These are phyloP conservation scores for Sycophila sp. DNA, from an alignment of 1,140 invertebrate genomes.

Conservation along the genomic window DNA sequence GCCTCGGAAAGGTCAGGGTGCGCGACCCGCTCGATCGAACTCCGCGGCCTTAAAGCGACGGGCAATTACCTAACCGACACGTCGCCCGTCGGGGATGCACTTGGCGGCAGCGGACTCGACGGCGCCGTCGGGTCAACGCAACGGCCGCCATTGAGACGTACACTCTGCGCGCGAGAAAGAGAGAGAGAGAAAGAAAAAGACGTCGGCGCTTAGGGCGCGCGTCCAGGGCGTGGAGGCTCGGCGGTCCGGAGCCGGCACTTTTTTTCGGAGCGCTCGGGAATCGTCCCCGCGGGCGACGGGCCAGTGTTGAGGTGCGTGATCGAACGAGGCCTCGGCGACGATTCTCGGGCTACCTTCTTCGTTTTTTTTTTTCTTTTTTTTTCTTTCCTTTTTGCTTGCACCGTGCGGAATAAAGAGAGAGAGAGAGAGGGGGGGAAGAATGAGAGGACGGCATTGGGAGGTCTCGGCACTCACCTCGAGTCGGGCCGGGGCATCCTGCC, in stretches of 20 bases:
- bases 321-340: neutral
- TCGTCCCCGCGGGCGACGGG: neutral
- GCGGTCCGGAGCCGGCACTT: neutral
- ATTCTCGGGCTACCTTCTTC: no score
- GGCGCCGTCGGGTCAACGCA: neutral
- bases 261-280: neutral
- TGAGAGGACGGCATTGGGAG: neutral
- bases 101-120: neutral
- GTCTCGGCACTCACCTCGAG: constrained; percentile 54
- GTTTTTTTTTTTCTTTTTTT: no score
- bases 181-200: neutral
- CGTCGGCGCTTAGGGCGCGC: neutral
- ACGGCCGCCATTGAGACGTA: constrained; percentile 20
- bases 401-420: neutral
- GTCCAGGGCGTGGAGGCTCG: neutral
- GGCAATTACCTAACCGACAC: neutral
- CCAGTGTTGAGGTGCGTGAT: neutral
- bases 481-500: constrained; percentile 62
- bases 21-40: neutral
- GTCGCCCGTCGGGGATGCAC: neutral
- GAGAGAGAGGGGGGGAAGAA: neutral
- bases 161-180: neutral
- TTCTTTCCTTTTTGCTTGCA: no score
- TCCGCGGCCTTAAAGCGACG: no score
- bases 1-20: neutral